phyloP scores from a whole-genome alignment of 2,888 invertebrate genomes.

The Mythimna albipuncta region DNA sequence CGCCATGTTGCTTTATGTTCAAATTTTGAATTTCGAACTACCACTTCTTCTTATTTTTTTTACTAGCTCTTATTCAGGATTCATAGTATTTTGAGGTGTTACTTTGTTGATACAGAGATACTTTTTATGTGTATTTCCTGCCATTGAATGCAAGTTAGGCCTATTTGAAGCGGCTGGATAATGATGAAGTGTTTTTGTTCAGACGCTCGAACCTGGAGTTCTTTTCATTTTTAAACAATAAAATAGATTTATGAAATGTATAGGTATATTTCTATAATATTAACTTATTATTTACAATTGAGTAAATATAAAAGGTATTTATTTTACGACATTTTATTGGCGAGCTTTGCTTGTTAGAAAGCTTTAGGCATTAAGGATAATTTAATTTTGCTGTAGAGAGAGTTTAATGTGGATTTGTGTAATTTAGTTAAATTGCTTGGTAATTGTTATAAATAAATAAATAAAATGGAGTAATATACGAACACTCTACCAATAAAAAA shows the following conservation, averaged over 20 bases:
- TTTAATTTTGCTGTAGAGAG: background rate
- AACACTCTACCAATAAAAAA: too few relatives aligned
- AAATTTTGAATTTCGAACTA: constrained; percentile 65
- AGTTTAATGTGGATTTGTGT: too few relatives aligned
- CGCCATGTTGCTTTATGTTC: constrained; percentile 78
- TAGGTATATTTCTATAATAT: too few relatives aligned
- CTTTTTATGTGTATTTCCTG: constrained; percentile 5
- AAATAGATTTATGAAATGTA: background rate
- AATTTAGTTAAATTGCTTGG: too few relatives aligned
- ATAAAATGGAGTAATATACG: too few relatives aligned
- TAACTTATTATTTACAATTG: too few relatives aligned
- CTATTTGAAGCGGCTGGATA: constrained; percentile 33
- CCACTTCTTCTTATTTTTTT: constrained; percentile 8
- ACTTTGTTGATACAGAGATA: background rate
- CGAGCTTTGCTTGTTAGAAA: background rate
- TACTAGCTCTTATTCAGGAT: background rate
- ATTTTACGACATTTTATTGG: background rate
- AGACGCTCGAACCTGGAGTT: background rate
- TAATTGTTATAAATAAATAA: too few relatives aligned
- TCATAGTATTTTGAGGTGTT: background rate
- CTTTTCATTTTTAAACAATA: background rate
- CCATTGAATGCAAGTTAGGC: constrained; percentile 38
- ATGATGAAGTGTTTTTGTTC: background rate
- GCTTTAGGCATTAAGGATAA: background rate
- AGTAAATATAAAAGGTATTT: too few relatives aligned